A percentile compares a stretch with the other conserved stretches of the same genome.
These are phyloP conservation scores for Dasyurus viverrinus DNA, from an alignment of 2,113 vertebrate species.

Conservation along the genomic window DNA sequence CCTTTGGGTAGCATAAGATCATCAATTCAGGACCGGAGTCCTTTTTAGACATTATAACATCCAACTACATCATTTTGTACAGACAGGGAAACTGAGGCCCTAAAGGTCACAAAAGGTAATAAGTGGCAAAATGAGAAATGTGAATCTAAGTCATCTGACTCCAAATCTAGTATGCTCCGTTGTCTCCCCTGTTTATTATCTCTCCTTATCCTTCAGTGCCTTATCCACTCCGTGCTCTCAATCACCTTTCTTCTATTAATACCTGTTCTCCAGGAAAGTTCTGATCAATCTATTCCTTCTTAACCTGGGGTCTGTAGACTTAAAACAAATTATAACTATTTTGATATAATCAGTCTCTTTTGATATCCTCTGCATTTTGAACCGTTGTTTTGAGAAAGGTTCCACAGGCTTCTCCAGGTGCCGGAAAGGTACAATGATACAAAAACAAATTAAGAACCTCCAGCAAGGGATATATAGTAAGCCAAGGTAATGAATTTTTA, in stretches of 20 bases:
- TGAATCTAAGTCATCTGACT: not conserved
- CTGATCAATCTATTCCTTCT: not conserved
- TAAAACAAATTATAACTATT: not conserved
- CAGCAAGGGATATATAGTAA: not conserved
- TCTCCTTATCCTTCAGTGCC: not conserved
- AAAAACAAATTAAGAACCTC: not conserved
- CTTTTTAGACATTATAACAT: not conserved
- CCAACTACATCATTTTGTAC: not conserved
- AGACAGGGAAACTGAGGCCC: not conserved
- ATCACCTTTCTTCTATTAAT: constrained; percentile 13
- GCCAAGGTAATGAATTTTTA: constrained; percentile 14
- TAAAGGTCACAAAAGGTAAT: not conserved
- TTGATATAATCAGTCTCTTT: not conserved
- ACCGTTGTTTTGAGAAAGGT: not conserved
- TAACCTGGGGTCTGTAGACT: not conserved
- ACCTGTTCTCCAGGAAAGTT: constrained; percentile 9
- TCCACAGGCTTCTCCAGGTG: not conserved
- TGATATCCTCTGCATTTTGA: not conserved
- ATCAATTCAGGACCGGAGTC: not conserved
- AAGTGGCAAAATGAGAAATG: not conserved
- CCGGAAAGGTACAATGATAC: not conserved
- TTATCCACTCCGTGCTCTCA: not conserved
- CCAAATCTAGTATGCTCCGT: not conserved
- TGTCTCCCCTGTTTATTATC: not conserved
- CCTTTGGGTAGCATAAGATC: not conserved